A percentile compares a stretch with the other conserved stretches of the same genome.
phyloP scores from a whole-genome alignment of 2,113 vertebrate species.

The Brachionichthys hirsutus region DNA sequence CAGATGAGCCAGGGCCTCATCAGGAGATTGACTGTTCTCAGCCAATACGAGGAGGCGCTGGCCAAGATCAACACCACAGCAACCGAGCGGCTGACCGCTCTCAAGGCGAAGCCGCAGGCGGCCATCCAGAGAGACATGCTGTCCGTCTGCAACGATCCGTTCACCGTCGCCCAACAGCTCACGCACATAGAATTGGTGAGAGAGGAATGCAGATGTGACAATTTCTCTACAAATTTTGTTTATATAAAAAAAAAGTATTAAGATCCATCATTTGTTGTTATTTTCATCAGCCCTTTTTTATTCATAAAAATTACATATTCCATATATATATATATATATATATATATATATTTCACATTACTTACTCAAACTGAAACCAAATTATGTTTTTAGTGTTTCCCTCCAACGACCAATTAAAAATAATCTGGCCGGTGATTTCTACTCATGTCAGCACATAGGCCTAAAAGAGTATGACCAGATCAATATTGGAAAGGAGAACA shows the following conservation, averaged over 20 bases:
- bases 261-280: not conserved
- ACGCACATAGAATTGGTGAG: constrained; percentile 94
- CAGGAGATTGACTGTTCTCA: constrained; percentile 83
- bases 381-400: too few relatives aligned
- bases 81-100: constrained; percentile 79
- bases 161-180: constrained; percentile 91
- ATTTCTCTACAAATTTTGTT: too few relatives aligned
- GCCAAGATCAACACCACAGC: constrained; percentile 84
- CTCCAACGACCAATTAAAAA: too few relatives aligned
- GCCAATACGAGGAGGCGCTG: constrained; percentile 92
- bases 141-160: constrained; percentile 89
- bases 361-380: too few relatives aligned
- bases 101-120: constrained; percentile 89
- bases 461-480: not conserved
- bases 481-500: not conserved
- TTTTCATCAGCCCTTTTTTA: too few relatives aligned
- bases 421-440: too few relatives aligned
- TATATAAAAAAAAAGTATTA: not conserved
- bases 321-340: too few relatives aligned
- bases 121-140: constrained; percentile 87
- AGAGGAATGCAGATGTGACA: too few relatives aligned
- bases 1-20: constrained; percentile 88
- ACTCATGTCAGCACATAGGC: not conserved
- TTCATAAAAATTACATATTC: too few relatives aligned
- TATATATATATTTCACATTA: too few relatives aligned